Percentiles rank a stretch among this genome's conserved stretches.
phyloP scores from a whole-genome alignment of 1,140 invertebrate genomes.

The Ostrea edulis region DNA sequence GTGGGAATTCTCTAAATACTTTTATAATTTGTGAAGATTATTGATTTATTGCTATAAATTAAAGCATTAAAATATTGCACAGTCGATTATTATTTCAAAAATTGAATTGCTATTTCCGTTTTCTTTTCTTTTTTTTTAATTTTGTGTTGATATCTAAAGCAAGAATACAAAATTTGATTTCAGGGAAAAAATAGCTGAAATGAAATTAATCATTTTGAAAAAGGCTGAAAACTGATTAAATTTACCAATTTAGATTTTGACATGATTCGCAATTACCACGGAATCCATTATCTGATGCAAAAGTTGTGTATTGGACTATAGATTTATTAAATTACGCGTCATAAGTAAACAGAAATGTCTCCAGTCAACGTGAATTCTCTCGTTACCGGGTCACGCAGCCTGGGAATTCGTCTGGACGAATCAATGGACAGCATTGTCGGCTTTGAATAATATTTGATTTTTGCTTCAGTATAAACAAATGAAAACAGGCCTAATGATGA shows the following conservation, averaged over 20 bases:
- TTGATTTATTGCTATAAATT: neutral
- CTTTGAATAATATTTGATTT: neutral
- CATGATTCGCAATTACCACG: neutral
- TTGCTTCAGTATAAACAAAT: neutral
- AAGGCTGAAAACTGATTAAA: no score
- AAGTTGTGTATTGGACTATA: neutral
- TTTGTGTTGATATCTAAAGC: no score
- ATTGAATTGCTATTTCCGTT: neutral
- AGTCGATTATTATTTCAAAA: neutral
- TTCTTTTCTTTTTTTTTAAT: neutral
- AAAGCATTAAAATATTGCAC: neutral
- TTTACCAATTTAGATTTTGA: no score
- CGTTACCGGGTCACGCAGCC: neutral
- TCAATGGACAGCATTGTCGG: neutral
- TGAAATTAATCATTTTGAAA: no score
- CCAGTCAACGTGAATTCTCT: slow-evolving; percentile 3
- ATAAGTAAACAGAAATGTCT: slow-evolving; percentile 30
- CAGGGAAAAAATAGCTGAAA: no score
- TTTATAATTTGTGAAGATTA: neutral
- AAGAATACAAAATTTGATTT: no score
- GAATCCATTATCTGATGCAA: neutral
- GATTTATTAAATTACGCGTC: slow-evolving; percentile 7
- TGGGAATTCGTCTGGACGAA: neutral
- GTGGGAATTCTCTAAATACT: neutral
- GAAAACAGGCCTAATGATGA: neutral